Evolutionary conservation across 92 coral and sea anemone species (phyloP).

Genomic region (Anthopleura xanthogrammica): DNA sequence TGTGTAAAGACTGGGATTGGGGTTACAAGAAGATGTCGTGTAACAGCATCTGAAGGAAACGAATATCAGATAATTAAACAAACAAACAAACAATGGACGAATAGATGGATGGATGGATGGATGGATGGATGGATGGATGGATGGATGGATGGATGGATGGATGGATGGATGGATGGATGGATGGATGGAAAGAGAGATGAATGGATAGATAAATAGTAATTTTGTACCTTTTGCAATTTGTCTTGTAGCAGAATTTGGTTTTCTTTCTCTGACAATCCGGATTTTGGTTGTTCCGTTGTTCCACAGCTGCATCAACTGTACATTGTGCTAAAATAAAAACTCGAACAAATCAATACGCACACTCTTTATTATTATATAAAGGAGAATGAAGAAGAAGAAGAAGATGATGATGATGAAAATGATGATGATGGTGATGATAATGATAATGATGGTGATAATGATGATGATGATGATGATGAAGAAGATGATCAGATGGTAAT

Average conservation of each 20-base stretch:
- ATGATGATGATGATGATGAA: too few species aligned
- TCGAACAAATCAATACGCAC: too few species aligned
- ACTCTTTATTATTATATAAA: too few species aligned
- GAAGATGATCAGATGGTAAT: too few species aligned
- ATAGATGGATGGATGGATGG: neutral
- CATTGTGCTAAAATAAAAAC: slow-evolving; percentile 35
- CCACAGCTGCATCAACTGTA: slow-evolving; percentile 21
- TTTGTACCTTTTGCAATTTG: slow-evolving; percentile 46
- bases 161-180: neutral
- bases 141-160: neutral
- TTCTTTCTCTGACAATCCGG: slow-evolving; percentile 32
- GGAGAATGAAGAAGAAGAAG: too few species aligned
- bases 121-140: neutral
- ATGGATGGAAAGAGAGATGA: neutral
- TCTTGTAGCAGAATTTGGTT: slow-evolving; percentile 56
- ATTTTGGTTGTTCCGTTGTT: slow-evolving; percentile 24
- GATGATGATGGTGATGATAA: too few species aligned
- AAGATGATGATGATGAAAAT: too few species aligned
- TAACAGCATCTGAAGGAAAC: slow-evolving; percentile 47
- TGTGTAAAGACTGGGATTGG: slow-evolving; percentile 41
- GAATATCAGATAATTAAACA: too few species aligned
- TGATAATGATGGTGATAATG: too few species aligned
- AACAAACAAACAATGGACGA: neutral
- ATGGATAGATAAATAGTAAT: neutral
- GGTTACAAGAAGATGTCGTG: slow-evolving; percentile 43